These are phyloP conservation scores for Hydroisotoma schaefferi DNA, from an alignment of 2,888 invertebrate genomes.

Conservation along the genomic window DNA sequence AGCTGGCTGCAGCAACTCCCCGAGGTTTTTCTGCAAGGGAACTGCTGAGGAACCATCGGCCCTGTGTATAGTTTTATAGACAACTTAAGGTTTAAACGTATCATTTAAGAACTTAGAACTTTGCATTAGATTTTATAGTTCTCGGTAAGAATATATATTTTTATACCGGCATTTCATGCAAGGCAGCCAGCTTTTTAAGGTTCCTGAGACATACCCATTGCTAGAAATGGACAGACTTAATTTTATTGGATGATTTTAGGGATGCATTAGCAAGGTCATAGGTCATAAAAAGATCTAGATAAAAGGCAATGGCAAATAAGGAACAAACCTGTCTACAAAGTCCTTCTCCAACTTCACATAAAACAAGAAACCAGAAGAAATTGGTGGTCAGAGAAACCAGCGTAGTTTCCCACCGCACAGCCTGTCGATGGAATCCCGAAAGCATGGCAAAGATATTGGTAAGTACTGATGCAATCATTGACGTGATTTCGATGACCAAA, in stretches of 20 bases:
- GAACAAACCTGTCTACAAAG: constrained; percentile 20
- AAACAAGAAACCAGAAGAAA: constrained; percentile 14
- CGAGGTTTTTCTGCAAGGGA: constrained; percentile 10
- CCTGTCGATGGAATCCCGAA: background rate
- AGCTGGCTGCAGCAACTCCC: constrained; percentile 23
- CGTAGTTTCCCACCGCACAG: constrained; percentile 11
- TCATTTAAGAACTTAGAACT: background rate
- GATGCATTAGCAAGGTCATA: too few species aligned
- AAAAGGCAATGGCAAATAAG: too few species aligned
- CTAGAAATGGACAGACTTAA: too few species aligned
- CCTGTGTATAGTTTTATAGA: background rate
- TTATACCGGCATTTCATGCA: background rate
- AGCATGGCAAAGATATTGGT: constrained; percentile 24
- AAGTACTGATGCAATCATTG: constrained; percentile 19
- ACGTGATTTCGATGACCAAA: constrained; percentile 21
- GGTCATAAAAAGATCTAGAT: too few species aligned
- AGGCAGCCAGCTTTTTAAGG: background rate
- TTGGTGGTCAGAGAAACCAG: constrained; percentile 8
- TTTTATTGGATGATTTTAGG: too few species aligned
- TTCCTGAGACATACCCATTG: background rate
- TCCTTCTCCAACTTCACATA: constrained; percentile 23
- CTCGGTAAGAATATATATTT: too few species aligned
- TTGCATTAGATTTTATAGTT: background rate
- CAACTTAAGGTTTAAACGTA: background rate
- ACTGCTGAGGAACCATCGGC: constrained; percentile 15